Evolutionary conservation across 1,140 invertebrate species (phyloP).

Genomic region (Leptopilina clavipes): DNA sequence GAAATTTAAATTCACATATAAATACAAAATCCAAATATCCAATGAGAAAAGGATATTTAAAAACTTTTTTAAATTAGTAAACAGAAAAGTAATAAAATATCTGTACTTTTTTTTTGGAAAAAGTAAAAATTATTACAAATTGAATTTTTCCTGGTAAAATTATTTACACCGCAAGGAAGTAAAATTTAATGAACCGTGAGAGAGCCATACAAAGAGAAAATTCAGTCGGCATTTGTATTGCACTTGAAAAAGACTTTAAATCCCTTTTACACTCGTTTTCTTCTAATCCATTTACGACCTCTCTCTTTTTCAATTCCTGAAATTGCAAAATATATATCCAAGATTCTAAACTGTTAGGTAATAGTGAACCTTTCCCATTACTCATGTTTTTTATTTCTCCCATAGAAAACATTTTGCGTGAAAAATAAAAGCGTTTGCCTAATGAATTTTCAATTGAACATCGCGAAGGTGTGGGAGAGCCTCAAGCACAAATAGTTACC

Average conservation of each 20-base stretch:
- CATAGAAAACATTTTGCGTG: background rate
- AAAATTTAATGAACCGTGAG: background rate
- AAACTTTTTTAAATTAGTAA: no score
- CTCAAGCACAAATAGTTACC: background rate
- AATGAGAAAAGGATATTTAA: no score
- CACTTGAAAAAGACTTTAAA: background rate
- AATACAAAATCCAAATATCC: no score
- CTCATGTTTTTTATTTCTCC: background rate
- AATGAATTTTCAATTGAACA: constrained; percentile 8
- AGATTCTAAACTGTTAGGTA: background rate
- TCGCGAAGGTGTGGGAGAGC: constrained; percentile 3
- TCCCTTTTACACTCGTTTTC: background rate
- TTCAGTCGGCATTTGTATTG: background rate
- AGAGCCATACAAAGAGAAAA: background rate
- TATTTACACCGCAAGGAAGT: background rate
- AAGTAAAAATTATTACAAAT: no score
- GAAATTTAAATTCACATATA: no score
- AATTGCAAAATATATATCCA: background rate
- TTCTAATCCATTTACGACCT: background rate
- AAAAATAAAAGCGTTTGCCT: background rate
- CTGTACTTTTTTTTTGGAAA: no score
- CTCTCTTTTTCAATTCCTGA: background rate
- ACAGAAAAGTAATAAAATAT: no score
- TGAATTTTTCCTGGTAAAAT: no score
- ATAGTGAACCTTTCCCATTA: background rate